Conservation (phyloP, 2,113 vertebrate genomes). For the Pan troglodytes region NHGRI_mPanTro3-v2.1_pri NC_072413.2:59825001-59825500, state of each 20-base stretch:
- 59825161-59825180: not conserved
- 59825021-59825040: not conserved
- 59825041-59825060: not conserved
- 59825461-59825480: not conserved
- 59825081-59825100: not conserved
- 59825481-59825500: not conserved
- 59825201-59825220: not conserved
- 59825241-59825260: not conserved
- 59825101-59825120: not conserved
- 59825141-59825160: not conserved
- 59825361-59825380: not conserved
- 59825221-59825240: not conserved
- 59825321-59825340: not conserved
- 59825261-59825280: not conserved
- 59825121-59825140: not conserved
- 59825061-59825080: not conserved
- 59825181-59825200: not conserved
- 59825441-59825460: not conserved
- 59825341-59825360: not conserved
- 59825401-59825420: not conserved
- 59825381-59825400: not conserved
- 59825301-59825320: not conserved
- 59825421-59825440: not conserved
- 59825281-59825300: not conserved
- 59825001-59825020: not conserved